A percentile compares a stretch with the other conserved stretches of the same genome.
phyloP scores from a whole-genome alignment of 23 tunicate species.

The Trididemnum miniatum region DNA sequence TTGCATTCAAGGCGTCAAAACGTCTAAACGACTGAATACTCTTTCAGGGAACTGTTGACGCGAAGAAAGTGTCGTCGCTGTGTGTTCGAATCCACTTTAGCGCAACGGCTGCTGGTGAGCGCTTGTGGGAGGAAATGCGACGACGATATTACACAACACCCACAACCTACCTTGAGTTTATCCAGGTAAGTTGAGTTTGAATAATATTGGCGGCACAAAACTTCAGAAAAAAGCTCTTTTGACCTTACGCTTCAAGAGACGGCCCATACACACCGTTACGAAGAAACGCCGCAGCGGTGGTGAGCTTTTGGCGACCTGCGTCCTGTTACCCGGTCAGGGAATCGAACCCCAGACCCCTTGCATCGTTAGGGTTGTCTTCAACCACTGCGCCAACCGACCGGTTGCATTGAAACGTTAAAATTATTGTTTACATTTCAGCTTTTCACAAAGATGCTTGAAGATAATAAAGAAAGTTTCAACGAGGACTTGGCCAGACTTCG shows the following conservation, averaged over 20 bases:
- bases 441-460: conserved; percentile 84
- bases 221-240: too few species aligned
- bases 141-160: conserved; percentile 87
- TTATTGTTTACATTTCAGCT: conserved; percentile 44
- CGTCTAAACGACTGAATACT: too few species aligned
- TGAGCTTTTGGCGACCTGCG: too few species aligned
- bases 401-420: neutral
- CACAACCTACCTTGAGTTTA: conserved; percentile 85
- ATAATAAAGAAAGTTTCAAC: conserved; percentile 65
- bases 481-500: conserved; percentile 52
- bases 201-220: too few species aligned
- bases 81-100: conserved; percentile 87
- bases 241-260: too few species aligned
- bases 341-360: too few species aligned
- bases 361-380: too few species aligned
- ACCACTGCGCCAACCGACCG: too few species aligned
- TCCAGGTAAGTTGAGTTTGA: conserved; percentile 87
- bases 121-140: conserved; percentile 86
- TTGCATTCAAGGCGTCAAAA: too few species aligned
- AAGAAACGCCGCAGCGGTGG: too few species aligned
- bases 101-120: conserved; percentile 53
- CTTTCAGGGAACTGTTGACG: conserved; percentile 12
- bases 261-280: too few species aligned
- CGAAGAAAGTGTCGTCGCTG: conserved; percentile 55
- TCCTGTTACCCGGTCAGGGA: too few species aligned